A percentile compares a stretch with the other conserved stretches of the same genome.
Evolutionary conservation across 2,888 invertebrate genomes (phyloP).

Genomic region (Linnaemya vulpina): DNA sequence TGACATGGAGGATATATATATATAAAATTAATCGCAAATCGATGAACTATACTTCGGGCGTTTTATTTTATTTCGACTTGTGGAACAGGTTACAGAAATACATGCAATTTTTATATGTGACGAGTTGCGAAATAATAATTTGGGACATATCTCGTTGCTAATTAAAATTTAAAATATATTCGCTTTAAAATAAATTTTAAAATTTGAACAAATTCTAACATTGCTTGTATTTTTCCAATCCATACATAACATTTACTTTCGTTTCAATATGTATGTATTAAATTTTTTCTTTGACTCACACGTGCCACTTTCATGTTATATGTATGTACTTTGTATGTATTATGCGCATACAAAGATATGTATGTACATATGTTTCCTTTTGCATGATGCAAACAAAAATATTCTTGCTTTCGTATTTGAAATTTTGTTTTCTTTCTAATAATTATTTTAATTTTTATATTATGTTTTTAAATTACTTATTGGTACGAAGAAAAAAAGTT

Average conservation of each 20-base stretch:
- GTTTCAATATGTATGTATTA: background rate
- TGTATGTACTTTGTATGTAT: no score
- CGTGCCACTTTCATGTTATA: background rate
- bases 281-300: background rate
- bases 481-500: constrained; percentile 5
- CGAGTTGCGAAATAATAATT: background rate
- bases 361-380: background rate
- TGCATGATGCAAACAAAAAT: constrained; percentile 47
- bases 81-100: background rate
- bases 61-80: no score
- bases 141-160: background rate
- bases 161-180: background rate
- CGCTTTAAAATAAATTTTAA: background rate
- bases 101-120: background rate
- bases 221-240: constrained; percentile 1
- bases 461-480: no score
- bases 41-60: no score
- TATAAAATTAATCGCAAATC: no score
- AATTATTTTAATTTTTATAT: constrained; percentile 32
- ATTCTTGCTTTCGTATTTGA: background rate
- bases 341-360: background rate
- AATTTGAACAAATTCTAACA: background rate
- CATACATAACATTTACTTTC: background rate
- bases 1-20: no score
- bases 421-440: background rate